Evolutionary conservation across 1,140 invertebrate species (phyloP).

Genomic region (Potamilus streckersoni): DNA sequence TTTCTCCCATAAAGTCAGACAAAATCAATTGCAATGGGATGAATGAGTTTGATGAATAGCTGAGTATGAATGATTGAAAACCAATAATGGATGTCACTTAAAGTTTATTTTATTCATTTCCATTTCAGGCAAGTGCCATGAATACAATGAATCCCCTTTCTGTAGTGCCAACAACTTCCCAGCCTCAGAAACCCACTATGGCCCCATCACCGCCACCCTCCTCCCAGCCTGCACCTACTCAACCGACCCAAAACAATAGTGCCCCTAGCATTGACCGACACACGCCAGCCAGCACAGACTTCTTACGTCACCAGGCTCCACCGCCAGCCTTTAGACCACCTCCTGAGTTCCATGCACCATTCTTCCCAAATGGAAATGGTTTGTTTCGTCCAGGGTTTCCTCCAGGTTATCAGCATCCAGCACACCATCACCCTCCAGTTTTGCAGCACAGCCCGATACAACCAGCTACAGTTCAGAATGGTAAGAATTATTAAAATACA

Average conservation of each 20-base stretch:
- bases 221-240: conserved; percentile 46
- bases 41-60: too few relatives aligned
- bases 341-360: conserved; percentile 60
- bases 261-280: conserved; percentile 50
- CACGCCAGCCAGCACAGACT: conserved; percentile 51
- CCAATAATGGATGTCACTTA: background rate
- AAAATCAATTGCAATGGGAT: too few relatives aligned
- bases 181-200: conserved; percentile 36
- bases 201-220: conserved; percentile 32
- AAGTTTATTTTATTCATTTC: background rate
- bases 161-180: conserved; percentile 18
- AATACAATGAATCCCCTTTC: conserved; percentile 24
- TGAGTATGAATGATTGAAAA: background rate
- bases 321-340: conserved; percentile 56
- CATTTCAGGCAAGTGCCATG: conserved; percentile 51
- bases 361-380: conserved; percentile 65
- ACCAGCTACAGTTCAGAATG: conserved; percentile 56
- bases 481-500: conserved; percentile 37
- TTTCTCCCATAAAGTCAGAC: too few relatives aligned
- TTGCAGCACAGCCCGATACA: conserved; percentile 48
- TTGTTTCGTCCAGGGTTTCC: conserved; percentile 60
- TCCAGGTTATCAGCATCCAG: conserved; percentile 60
- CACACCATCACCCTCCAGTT: conserved; percentile 60
- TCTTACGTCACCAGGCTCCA: conserved; percentile 56
- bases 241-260: conserved; percentile 32